Evolutionary conservation across 1,140 invertebrate genomes (phyloP), one percentile per base, ranked within the genome.

Genomic region (Zaprionus inermis): DNA sequence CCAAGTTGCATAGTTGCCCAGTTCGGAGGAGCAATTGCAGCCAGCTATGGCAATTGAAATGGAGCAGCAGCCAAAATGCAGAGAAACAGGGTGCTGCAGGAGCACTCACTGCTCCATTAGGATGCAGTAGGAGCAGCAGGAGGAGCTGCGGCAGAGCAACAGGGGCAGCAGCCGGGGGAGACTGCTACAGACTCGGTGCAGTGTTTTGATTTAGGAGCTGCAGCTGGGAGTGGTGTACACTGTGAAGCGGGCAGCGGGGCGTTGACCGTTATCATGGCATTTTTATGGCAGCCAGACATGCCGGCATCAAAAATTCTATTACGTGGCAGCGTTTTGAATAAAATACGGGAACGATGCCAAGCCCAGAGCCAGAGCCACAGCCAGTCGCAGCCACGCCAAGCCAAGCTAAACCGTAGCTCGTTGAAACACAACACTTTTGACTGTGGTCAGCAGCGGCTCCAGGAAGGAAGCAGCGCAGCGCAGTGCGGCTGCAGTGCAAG

Each of bases 261-360:
- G 77, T 89, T 89, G 84, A 88, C 84, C 84, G 83, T 89, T 88
- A 88, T 89, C 83, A 72, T 83, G 83, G 84, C 84, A 83, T 83
- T 86, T 89, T 89, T 83, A 89, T 88, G 84, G 84, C 63, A 59
- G 71, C 74, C 83, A 88, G 84, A 88, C 84, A 89, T 84, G 84
- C 84, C 80, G 84, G 84, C 84, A 88, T 88, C 84, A 88, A 88
- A 88, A 88, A 88, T 88, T 88, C 84, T 88, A 88, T 88, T 88
- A 88, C 84, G 78, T 88, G 79, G 83, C 84, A 89, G 79, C 80
- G 80, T 89, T 89, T 89, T 88, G 80, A 89, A 88, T 88, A 88
- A 88, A 89, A 88, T 89, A 88, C 83, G 79, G 76, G 76, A 76
- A 79, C 79, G 63, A 86, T 70, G 67, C 38, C 38, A 44, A 9